Evolutionary conservation across 2,113 vertebrate genomes (phyloP).

Genomic region (Todiramphus chloris): DNA sequence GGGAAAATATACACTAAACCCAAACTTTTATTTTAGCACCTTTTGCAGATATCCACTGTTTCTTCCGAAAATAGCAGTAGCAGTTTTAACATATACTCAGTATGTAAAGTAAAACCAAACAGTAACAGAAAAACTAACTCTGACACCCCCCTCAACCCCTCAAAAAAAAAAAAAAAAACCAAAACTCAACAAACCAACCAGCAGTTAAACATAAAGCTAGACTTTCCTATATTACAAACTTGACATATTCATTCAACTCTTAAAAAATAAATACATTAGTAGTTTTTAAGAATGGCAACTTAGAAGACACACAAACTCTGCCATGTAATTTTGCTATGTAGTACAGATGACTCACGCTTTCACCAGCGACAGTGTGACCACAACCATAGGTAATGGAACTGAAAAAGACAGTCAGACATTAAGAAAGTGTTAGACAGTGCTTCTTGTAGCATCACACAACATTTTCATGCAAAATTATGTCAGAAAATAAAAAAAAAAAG

Average conservation of each 20-base stretch:
- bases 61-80: neutral
- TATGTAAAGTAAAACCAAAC: neutral
- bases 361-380: neutral
- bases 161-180: neutral
- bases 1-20: neutral
- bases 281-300: neutral
- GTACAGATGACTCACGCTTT: neutral
- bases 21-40: neutral
- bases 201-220: neutral
- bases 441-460: neutral
- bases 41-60: neutral
- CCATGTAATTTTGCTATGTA: neutral
- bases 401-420: neutral
- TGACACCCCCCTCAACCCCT: fast-evolving
- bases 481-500: neutral
- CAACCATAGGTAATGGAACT: fast-evolving
- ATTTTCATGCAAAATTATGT: neutral
- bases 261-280: neutral
- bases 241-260: neutral
- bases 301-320: neutral
- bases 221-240: neutral
- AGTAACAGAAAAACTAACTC: neutral
- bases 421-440: neutral
- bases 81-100: neutral
- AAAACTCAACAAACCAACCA: neutral